These are phyloP conservation scores for Mirounga angustirostris DNA, from an alignment of 2,113 vertebrate species.

Conservation along the genomic window DNA sequence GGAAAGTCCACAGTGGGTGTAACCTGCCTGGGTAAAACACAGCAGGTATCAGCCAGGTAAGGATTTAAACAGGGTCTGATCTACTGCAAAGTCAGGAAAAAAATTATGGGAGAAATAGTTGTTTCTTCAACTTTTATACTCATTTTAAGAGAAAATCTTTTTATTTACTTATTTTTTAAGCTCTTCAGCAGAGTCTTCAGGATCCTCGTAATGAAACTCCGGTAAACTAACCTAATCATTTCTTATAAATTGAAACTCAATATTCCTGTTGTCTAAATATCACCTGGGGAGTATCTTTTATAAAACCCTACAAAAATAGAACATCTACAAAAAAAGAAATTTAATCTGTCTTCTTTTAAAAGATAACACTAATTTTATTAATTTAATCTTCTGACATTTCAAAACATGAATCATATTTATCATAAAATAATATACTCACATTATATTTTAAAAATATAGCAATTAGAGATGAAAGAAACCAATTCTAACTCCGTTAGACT, in stretches of 20 bases:
- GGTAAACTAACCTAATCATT: not conserved
- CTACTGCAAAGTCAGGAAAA: slow-evolving; percentile 16
- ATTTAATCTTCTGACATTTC: slow-evolving; percentile 63
- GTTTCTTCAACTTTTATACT: not conserved
- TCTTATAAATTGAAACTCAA: not conserved
- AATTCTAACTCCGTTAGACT: not conserved
- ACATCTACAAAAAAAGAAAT: not conserved
- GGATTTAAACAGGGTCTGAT: not conserved
- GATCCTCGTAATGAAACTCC: not conserved
- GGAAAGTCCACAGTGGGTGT: not conserved
- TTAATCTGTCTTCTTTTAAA: slow-evolving; percentile 49
- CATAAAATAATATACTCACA: slow-evolving; percentile 27
- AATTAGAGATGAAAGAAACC: slow-evolving; percentile 25
- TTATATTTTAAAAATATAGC: slow-evolving; percentile 15
- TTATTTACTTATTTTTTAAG: slow-evolving; percentile 40
- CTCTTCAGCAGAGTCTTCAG: not conserved
- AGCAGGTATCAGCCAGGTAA: not conserved
- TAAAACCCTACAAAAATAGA: slow-evolving; percentile 45
- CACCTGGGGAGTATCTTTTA: not conserved
- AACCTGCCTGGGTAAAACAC: not conserved
- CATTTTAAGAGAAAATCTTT: slow-evolving; percentile 41
- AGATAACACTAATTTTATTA: slow-evolving; percentile 51
- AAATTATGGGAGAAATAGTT: not conserved
- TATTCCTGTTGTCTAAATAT: not conserved
- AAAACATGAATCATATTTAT: slow-evolving; percentile 59